These are phyloP conservation scores for Brassicogethes aeneus DNA, from an alignment of 2,888 invertebrate genomes.

Conservation along the genomic window DNA sequence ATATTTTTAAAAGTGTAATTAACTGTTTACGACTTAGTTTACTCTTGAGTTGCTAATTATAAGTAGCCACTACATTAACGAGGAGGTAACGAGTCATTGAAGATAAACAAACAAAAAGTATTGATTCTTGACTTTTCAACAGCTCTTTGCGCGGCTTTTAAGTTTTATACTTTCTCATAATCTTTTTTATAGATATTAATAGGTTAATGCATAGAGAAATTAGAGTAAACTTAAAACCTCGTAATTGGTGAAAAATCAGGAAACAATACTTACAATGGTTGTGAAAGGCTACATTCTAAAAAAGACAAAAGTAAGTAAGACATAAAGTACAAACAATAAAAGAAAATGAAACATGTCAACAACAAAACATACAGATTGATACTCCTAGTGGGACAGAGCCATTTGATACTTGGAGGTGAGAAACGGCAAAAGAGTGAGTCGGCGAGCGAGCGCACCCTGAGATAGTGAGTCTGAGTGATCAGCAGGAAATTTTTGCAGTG, in stretches of 20 bases:
- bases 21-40: slow-evolving; percentile 12
- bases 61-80: slow-evolving; percentile 30
- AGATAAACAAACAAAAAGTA: slow-evolving; percentile 24
- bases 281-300: slow-evolving; percentile 5
- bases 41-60: slow-evolving; percentile 17
- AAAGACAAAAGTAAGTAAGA: slow-evolving; percentile 20
- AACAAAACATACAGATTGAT: slow-evolving; percentile 44
- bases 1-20: slow-evolving; percentile 13
- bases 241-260: slow-evolving; percentile 12
- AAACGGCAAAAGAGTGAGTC: slow-evolving; percentile 38
- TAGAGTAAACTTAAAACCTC: no score
- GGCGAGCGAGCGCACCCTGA: slow-evolving; percentile 32
- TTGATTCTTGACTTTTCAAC: slow-evolving; percentile 4
- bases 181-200: no score
- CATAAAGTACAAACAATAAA: slow-evolving; percentile 33
- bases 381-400: slow-evolving; percentile 46
- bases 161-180: no score
- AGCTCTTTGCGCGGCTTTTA: no score
- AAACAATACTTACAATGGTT: slow-evolving; percentile 5
- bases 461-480: slow-evolving; percentile 28
- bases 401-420: slow-evolving; percentile 51
- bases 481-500: slow-evolving; percentile 25
- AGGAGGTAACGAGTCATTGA: slow-evolving; percentile 42
- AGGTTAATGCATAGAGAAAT: no score
- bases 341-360: slow-evolving; percentile 40